Base-by-base conservation (phyloP, 1,140 invertebrate genomes). In the Bombus impatiens region DNA sequence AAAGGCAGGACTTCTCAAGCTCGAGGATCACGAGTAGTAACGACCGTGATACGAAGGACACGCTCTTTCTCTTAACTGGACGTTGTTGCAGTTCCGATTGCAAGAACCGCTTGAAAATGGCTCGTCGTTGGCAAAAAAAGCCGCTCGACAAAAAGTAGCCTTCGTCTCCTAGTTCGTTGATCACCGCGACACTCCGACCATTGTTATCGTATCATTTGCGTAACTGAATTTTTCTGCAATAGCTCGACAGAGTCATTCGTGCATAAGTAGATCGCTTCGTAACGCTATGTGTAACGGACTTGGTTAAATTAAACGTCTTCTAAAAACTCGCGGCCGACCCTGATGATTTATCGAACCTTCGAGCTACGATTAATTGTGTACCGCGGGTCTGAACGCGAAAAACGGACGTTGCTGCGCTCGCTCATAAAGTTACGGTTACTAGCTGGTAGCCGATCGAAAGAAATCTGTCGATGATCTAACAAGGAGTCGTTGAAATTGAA, bases 91-190 rank as follows among this genome's bases (percentile, higher is more conserved):
- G 28, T 22, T 9, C n/a, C 1, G n/a, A 6, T 37, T 65, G 78
- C 80, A 47, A 87, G 81, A 89, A 75, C 65, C 65, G 65, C 80
- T 78, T 71, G 86, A 89, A 87, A 90, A 86, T 84, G 67, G 42
- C 32, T 83, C 62, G 25, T 78, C 67, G 42, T 40, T 53, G 68
- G 77, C 35, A 76, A 86, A 25, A 32, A 79, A 70, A 67, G 10
- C 1, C 8, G 28, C n/a, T 32, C 15, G 78, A 57, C 32, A 89
- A 91, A 86, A 83, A 76, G 57, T 74, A 87, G 87, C 90, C 88
- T 91, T 91, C 74, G 88, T 57, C 89, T 89, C 78, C 74, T 83
- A 88, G 83, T 89, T 90, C 72, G 78, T 72, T 78, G 83, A 77
- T 75, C 88, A 80, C 40, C 86, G 87, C 86, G 84, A 88, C 87